Evolutionary conservation across 2,888 invertebrate genomes (phyloP), one percentile per base, ranked within the genome.

Genomic region (Xestia xanthographa): DNA sequence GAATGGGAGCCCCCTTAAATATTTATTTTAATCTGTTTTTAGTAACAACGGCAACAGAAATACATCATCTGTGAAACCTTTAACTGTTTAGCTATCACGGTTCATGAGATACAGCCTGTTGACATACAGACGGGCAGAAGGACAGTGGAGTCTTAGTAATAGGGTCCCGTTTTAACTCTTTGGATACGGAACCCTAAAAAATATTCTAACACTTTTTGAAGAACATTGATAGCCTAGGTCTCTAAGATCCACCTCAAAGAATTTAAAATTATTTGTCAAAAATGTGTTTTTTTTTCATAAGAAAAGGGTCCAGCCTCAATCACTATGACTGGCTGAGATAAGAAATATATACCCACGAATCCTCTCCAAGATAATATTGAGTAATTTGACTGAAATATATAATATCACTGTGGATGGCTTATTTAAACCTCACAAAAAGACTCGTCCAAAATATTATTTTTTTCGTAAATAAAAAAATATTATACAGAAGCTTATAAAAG

Each of bases 401-500:
- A 41, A 56, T 56, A 63, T 48, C 26, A 43, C 22, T 67, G 48
- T 17, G 11, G 17, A 62, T 62, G 6, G 14, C 53, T 75, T 82
- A 68, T 81, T 77, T 41, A 77, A 85, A 73, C 72, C 14, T 70
- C 14, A 70, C 29, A 68, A 45, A 68, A 58, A 67, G 62, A 45
- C 8, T 80, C 62, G 45, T 50, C 50, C 43, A 34, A 53, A 71
- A 82, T 72, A 58, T 45, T 67, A 71, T 70, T 80, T 80, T 41
- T 41, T 41, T 80, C 29, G 34, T 77, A 38, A 66, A 56, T 63
- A 82, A 17, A 74, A 74, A 74, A 67, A 56, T 71, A 66, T 66
- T 50, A 38, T 53, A 84, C 65, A 78, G 66, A 70, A 67, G 66
- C 67, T 85, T 82, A 79, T 74, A 56, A 75, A 75, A 77, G 43